Base-by-base conservation (phyloP, 1,140 invertebrate species). In the Portunus trituberculatus region DNA sequence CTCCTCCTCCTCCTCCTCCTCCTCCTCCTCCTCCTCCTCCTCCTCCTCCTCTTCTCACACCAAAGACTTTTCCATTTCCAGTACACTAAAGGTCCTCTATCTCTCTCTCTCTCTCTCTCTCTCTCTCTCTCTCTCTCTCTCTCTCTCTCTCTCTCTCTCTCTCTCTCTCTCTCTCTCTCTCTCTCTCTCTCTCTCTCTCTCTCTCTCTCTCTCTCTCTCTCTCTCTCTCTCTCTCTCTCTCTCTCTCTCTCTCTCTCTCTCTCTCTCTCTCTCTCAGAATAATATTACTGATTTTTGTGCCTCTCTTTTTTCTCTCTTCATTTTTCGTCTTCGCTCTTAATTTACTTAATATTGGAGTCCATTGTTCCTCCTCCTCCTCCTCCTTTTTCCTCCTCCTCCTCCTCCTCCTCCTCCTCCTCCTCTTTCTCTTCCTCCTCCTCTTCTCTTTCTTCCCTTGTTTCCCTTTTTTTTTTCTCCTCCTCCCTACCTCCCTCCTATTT, bases 201-300 rank as follows among this genome's bases (percentile, higher is more conserved):
- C 86, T 88, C 86, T 88, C 86, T 88, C 86, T 88, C 86, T 88
- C 86, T 88, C 86, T 88, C 86, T 88, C 86, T 88, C 86, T 88
- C 86, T 88, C 86, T 88, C 86, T 88, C 86, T 88, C 86, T 88
- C 86, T 88, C 86, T 88, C 86, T 86, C 84, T 86, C 84, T 86
- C 84, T 86, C 84, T 86, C 84, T 86, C 32, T 86, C 84, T 20
- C 8, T 59, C 20, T 59, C 52, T 59, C 52, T 0, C 12, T 59
- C 52, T 20, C n/a, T 39, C 32, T 14, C n/a, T 31, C 0, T 86
- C 32, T 86, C 39, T 12, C 20, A 59, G 10, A 16, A 59, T 59
- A 1, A 10, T 59, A 59, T 59, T 39, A 39, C 12, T 76, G 20
- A 20, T 76, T n/a, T 25, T 76, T n/a, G 12, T 1, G 12, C 67